Conservation (phyloP, 2,113 vertebrate genomes). For the Lophura nycthemera region DNA sequence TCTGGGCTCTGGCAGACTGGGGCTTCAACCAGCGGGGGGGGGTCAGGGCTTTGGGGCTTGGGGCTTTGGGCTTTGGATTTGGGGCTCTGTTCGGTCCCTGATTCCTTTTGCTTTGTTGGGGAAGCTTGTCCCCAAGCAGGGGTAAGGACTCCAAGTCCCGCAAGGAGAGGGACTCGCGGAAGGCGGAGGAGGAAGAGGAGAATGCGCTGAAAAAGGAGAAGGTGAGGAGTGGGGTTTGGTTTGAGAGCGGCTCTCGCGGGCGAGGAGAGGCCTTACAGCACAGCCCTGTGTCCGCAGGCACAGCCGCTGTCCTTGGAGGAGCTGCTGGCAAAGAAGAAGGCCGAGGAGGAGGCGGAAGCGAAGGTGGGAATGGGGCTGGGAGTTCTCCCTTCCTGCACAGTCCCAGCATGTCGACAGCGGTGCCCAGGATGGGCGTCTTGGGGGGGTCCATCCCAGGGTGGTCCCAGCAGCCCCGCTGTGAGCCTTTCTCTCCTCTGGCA, state of each 20-base stretch:
- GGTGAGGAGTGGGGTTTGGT: slow-evolving; percentile 25
- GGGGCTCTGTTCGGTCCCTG: accelerated
- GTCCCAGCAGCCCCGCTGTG: too few species aligned
- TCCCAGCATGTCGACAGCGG: not conserved
- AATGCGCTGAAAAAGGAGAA: slow-evolving; percentile 89
- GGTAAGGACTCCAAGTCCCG: slow-evolving; percentile 88
- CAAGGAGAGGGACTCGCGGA: slow-evolving; percentile 87
- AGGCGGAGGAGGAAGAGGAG: slow-evolving; percentile 89
- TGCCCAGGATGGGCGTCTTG: not conserved
- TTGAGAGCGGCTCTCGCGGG: not conserved
- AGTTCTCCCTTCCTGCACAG: not conserved
- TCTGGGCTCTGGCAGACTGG: too few species aligned
- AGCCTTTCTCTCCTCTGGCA: too few species aligned
- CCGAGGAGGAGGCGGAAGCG: slow-evolving; percentile 94
- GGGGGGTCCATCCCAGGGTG: too few species aligned
- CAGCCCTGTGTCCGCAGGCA: slow-evolving; percentile 67
- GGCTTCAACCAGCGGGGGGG: not conserved
- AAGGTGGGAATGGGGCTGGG: slow-evolving; percentile 80
- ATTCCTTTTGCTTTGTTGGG: not conserved
- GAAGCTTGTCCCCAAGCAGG: slow-evolving; percentile 85
- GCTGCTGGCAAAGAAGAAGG: slow-evolving; percentile 96
- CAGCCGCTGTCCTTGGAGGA: slow-evolving; percentile 96
- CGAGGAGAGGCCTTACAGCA: not conserved
- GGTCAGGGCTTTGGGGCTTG: too few species aligned
- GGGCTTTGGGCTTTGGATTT: too few species aligned